These are phyloP conservation scores for Psittacula cyanocephala DNA, from an alignment of 2,113 vertebrate species.

Conservation along the genomic window DNA sequence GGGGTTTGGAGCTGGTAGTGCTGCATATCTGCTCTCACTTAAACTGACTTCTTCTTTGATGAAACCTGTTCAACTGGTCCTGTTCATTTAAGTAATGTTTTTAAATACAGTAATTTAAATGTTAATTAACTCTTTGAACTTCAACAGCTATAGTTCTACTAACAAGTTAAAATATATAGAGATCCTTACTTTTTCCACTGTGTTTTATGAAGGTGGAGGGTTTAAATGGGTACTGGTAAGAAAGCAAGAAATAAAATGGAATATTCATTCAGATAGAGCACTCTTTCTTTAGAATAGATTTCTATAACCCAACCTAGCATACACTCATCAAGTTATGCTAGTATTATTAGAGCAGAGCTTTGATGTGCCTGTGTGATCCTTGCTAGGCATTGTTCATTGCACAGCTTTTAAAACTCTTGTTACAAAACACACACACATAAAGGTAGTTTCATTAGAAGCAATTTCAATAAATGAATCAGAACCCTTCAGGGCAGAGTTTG, in stretches of 20 bases:
- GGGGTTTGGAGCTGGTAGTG: background rate
- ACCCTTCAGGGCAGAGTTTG: background rate
- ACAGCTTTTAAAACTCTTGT: background rate
- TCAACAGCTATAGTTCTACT: background rate
- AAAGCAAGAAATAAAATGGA: background rate
- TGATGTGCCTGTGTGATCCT: background rate
- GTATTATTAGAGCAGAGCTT: background rate
- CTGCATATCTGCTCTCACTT: background rate
- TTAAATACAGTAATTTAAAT: background rate
- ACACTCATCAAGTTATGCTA: background rate
- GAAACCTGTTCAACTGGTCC: slow-evolving; percentile 32
- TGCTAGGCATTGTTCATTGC: background rate
- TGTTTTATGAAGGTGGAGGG: background rate
- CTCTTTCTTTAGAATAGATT: background rate
- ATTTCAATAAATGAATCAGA: background rate
- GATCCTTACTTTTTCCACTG: background rate
- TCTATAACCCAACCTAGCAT: background rate
- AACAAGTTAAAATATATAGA: background rate
- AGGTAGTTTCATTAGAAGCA: background rate
- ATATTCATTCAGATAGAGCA: background rate
- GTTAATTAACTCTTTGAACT: slow-evolving; percentile 17
- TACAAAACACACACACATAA: background rate
- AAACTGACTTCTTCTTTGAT: background rate
- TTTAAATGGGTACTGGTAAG: background rate
- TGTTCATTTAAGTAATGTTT: background rate